Percentiles rank a stretch among this genome's conserved stretches.
Evolutionary conservation across 2,113 vertebrate genomes (phyloP).

Genomic region (Anser brachyrhynchus): DNA sequence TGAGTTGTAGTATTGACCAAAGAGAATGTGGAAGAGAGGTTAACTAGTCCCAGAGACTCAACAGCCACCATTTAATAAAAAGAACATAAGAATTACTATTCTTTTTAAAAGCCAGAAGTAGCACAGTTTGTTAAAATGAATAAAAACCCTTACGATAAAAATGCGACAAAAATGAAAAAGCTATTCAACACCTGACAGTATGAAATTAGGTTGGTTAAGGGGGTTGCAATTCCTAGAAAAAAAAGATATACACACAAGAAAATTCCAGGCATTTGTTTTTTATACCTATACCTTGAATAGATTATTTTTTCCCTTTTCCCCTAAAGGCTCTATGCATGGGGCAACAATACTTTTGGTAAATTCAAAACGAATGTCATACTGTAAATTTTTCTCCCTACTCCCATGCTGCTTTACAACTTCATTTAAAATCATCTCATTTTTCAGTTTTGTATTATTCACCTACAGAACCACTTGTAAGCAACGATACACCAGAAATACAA

Average conservation of each 20-base stretch:
- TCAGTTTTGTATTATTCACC: neutral
- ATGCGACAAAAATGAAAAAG: neutral
- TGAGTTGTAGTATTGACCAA: neutral
- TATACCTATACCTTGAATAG: neutral
- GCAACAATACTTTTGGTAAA: neutral
- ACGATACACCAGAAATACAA: neutral
- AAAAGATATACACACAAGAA: neutral
- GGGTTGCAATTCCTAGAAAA: neutral
- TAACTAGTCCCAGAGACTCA: neutral
- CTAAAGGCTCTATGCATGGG: neutral
- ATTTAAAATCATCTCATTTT: neutral
- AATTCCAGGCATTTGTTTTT: neutral
- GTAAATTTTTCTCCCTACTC: neutral
- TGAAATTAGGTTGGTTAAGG: neutral
- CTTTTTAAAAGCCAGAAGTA: conserved; percentile 10
- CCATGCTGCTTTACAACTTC: neutral
- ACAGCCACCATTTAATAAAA: neutral
- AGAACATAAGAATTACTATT: conserved; percentile 28
- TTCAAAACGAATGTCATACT: neutral
- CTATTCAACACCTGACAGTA: neutral
- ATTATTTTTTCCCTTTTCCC: neutral
- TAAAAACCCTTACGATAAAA: conserved; percentile 37
- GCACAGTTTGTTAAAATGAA: conserved; percentile 28
- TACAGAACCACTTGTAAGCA: neutral
- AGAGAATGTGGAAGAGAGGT: neutral